Conservation (phyloP, 2,888 invertebrate species). For the Drosophila recens region DNA sequence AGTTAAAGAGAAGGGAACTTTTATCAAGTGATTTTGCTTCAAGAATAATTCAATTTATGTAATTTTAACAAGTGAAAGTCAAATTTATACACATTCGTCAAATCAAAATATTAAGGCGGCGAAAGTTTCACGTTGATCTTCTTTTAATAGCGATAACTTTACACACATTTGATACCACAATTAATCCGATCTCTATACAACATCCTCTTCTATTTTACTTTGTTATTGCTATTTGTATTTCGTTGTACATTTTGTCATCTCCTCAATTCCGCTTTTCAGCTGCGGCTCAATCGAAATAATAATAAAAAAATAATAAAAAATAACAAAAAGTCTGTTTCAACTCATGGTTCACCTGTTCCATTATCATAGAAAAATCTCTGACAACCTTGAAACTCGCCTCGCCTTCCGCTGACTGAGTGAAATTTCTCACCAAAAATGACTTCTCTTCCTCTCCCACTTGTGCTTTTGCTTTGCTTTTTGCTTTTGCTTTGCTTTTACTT, state of each 20-base stretch:
- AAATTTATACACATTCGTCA: background rate
- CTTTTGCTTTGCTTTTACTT: slow-evolving; percentile 31
- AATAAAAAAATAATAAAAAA: slow-evolving; percentile 23
- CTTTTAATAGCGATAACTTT: slow-evolving; percentile 26
- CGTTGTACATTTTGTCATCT: slow-evolving; percentile 38
- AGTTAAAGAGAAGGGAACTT: background rate
- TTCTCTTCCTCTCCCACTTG: slow-evolving; percentile 14
- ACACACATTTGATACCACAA: background rate
- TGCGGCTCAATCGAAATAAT: slow-evolving; percentile 30
- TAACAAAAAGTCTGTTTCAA: slow-evolving; percentile 28
- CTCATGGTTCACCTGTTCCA: slow-evolving; percentile 43
- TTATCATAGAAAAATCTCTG: slow-evolving; percentile 54
- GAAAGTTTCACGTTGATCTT: slow-evolving; percentile 43
- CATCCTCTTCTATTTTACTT: slow-evolving; percentile 15
- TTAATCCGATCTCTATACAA: slow-evolving; percentile 20
- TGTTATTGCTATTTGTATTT: background rate
- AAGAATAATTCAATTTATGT: slow-evolving; percentile 12
- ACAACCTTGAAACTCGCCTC: slow-evolving; percentile 64
- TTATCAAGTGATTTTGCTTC: background rate
- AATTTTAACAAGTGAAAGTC: slow-evolving; percentile 16
- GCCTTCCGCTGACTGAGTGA: slow-evolving; percentile 61
- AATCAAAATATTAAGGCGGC: slow-evolving; percentile 1
- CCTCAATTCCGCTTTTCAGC: slow-evolving; percentile 27
- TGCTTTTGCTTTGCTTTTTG: slow-evolving; percentile 34
- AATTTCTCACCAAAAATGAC: slow-evolving; percentile 62